These are phyloP conservation scores for Chrysina gloriosa DNA, from an alignment of 2,888 invertebrate species.

Conservation along the genomic window DNA sequence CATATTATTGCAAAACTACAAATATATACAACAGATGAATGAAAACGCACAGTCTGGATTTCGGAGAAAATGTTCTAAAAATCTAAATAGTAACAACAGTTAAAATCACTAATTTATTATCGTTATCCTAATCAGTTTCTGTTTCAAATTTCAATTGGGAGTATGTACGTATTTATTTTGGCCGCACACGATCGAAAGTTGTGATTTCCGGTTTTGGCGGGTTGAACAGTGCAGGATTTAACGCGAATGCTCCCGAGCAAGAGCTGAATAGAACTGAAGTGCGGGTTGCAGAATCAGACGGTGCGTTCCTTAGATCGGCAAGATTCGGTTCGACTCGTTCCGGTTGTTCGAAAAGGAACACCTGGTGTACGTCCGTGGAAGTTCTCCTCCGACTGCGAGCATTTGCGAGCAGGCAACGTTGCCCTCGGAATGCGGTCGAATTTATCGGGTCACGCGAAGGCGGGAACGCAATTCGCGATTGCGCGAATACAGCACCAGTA, in stretches of 20 bases:
- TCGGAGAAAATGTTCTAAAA: neutral
- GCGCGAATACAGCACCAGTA: conserved; percentile 61
- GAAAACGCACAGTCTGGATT: neutral
- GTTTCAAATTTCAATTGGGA: neutral
- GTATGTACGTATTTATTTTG: neutral
- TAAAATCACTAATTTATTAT: conserved; percentile 18
- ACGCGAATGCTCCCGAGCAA: conserved; percentile 40
- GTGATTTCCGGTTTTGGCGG: conserved; percentile 29
- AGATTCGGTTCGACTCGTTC: conserved; percentile 36
- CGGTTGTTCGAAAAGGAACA: conserved; percentile 55
- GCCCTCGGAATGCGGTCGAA: conserved; percentile 58
- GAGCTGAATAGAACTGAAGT: conserved; percentile 48
- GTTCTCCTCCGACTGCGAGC: conserved; percentile 39
- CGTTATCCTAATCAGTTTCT: neutral
- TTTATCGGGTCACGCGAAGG: conserved; percentile 58
- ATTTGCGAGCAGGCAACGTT: conserved; percentile 52
- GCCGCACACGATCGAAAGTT: neutral
- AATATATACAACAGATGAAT: neutral
- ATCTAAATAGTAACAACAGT: neutral
- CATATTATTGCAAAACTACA: neutral
- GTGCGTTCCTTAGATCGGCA: conserved; percentile 28
- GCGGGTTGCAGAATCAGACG: conserved; percentile 47
- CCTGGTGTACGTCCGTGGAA: conserved; percentile 48
- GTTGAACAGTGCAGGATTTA: conserved; percentile 4
- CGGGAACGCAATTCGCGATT: conserved; percentile 58